Evolutionary conservation across 1,140 invertebrate species (phyloP).

Genomic region (Zaprionus africanus): DNA sequence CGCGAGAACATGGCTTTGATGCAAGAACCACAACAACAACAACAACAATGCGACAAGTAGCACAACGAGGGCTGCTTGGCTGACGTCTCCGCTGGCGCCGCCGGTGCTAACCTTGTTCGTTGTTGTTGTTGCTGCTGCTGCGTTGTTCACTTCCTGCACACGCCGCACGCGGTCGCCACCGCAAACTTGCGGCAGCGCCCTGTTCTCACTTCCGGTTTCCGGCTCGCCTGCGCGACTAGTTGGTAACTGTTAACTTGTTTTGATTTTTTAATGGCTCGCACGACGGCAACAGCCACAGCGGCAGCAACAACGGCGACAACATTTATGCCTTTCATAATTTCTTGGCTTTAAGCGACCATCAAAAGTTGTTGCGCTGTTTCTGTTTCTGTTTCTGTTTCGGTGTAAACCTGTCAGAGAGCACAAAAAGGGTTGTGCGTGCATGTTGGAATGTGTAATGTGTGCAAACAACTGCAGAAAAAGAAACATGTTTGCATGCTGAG

Average conservation of each 20-base stretch:
- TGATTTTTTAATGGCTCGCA: slow-evolving; percentile 81
- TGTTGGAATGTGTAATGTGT: background rate
- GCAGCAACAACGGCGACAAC: slow-evolving; percentile 43
- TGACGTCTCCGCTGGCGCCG: slow-evolving; percentile 22
- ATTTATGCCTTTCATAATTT: slow-evolving; percentile 57
- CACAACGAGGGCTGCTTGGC: slow-evolving; percentile 22
- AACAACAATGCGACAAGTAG: slow-evolving; percentile 27
- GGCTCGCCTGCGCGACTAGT: slow-evolving; percentile 55
- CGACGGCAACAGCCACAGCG: slow-evolving; percentile 42
- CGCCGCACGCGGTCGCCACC: slow-evolving; percentile 60
- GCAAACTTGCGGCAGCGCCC: slow-evolving; percentile 77
- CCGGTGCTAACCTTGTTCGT: slow-evolving; percentile 5
- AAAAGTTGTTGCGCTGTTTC: slow-evolving; percentile 7
- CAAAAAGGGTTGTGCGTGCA: slow-evolving; percentile 6
- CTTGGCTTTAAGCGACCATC: slow-evolving; percentile 46
- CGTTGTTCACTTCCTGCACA: slow-evolving; percentile 66
- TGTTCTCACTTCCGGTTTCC: slow-evolving; percentile 79
- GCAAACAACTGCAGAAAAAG: slow-evolving; percentile 1
- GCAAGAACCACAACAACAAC: slow-evolving; percentile 40
- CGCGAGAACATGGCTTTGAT: slow-evolving; percentile 55
- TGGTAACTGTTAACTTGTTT: slow-evolving; percentile 78
- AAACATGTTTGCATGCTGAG: background rate
- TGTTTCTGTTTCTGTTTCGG: background rate
- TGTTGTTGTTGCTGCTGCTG: slow-evolving; percentile 15
- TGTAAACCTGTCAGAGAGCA: slow-evolving; percentile 17